Percentiles rank a stretch among this genome's conserved stretches.
Conservation (phyloP, 2,797 vertebrate genomes). For the Macrochelys suwanniensis region DNA sequence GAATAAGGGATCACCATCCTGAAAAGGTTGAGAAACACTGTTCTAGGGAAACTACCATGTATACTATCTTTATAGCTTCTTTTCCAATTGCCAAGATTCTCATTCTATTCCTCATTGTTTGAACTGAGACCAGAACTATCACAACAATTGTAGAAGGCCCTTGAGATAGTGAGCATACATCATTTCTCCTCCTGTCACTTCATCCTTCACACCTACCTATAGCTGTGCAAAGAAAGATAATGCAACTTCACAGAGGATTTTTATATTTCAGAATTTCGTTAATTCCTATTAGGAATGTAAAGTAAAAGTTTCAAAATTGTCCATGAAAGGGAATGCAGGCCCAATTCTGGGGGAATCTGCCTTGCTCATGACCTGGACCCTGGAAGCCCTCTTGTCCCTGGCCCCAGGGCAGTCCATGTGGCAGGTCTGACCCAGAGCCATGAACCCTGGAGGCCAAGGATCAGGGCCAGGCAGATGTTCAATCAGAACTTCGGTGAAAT, state of each 20-base stretch:
- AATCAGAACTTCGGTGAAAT: not conserved
- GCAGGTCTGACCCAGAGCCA: not conserved
- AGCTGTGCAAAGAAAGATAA: not conserved
- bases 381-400: not conserved
- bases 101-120: constrained; percentile 18
- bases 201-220: not conserved
- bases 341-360: not conserved
- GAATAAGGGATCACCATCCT: constrained; percentile 1
- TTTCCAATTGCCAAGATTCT: constrained; percentile 1
- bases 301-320: not conserved
- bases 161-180: not conserved
- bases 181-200: constrained; percentile 7
- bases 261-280: not conserved
- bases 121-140: not conserved
- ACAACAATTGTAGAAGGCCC: not conserved
- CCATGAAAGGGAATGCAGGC: not conserved
- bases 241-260: not conserved
- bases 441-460: accelerated
- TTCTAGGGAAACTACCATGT: not conserved
- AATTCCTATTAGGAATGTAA: not conserved
- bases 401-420: not conserved
- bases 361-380: not conserved
- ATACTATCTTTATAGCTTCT: not conserved
- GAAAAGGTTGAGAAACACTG: not conserved
- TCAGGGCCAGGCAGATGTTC: not conserved